These are phyloP conservation scores for Monopis laevigella DNA, from an alignment of 2,888 invertebrate species.

Conservation along the genomic window DNA sequence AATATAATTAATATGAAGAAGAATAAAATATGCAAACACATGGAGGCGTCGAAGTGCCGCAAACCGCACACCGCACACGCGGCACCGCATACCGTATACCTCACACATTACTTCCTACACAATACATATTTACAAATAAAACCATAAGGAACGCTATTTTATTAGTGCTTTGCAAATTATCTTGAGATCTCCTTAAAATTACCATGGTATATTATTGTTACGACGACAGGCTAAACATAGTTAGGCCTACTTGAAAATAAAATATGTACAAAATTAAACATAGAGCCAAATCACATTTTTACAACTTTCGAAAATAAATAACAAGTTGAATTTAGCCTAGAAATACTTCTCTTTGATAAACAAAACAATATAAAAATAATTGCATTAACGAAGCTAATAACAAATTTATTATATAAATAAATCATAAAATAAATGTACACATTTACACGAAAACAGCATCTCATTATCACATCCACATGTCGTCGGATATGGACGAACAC, in stretches of 20 bases:
- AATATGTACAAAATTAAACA: slow-evolving; percentile 52
- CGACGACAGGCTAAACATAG: slow-evolving; percentile 32
- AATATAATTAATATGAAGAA: slow-evolving; percentile 44
- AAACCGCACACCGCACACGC: no score
- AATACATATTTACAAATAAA: slow-evolving; percentile 63
- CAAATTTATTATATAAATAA: slow-evolving; percentile 68
- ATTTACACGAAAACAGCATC: slow-evolving; percentile 56
- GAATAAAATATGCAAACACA: slow-evolving; percentile 35
- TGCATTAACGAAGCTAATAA: slow-evolving; percentile 68
- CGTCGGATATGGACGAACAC: slow-evolving; percentile 19
- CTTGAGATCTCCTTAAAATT: slow-evolving; percentile 66
- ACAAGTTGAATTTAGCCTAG: slow-evolving; percentile 64
- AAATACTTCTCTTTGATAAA: slow-evolving; percentile 63
- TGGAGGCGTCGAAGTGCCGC: background rate
- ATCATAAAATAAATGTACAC: slow-evolving; percentile 59
- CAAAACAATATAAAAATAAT: slow-evolving; percentile 66
- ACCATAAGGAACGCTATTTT: slow-evolving; percentile 53
- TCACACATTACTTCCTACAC: slow-evolving; percentile 31
- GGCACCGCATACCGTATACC: no score
- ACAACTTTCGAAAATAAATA: slow-evolving; percentile 63
- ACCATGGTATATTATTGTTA: slow-evolving; percentile 60
- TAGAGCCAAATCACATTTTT: slow-evolving; percentile 57
- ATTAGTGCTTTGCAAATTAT: slow-evolving; percentile 54
- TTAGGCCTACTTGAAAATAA: slow-evolving; percentile 31
- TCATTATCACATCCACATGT: slow-evolving; percentile 48